These are phyloP conservation scores for Perca fluviatilis DNA, from an alignment of 2,113 vertebrate genomes.

Conservation along the genomic window DNA sequence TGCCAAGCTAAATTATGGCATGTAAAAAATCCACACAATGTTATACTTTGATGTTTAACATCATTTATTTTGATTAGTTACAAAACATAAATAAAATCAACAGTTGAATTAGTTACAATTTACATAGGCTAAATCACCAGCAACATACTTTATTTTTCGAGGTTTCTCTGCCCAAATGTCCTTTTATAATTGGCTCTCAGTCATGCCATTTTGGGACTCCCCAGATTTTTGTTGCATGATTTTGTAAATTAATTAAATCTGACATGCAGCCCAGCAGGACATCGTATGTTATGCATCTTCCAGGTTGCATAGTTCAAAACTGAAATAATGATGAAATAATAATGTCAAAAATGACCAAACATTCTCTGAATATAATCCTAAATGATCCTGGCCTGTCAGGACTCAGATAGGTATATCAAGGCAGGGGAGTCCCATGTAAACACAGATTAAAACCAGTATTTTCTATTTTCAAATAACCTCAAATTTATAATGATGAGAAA, in stretches of 20 bases:
- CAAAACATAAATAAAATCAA: slow-evolving; percentile 88
- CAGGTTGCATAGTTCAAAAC: slow-evolving; percentile 17
- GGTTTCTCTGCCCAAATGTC: slow-evolving; percentile 67
- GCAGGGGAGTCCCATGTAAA: slow-evolving; percentile 70
- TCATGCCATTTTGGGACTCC: slow-evolving; percentile 69
- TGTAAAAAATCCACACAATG: not conserved
- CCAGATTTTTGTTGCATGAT: slow-evolving; percentile 41
- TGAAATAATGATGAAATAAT: slow-evolving; percentile 2
- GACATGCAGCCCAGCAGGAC: slow-evolving; percentile 21
- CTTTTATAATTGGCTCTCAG: slow-evolving; percentile 71
- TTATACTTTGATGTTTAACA: slow-evolving; percentile 75
- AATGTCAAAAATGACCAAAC: slow-evolving; percentile 24
- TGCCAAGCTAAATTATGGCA: not conserved
- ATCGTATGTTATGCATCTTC: not conserved
- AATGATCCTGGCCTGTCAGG: slow-evolving; percentile 35
- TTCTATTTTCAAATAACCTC: slow-evolving; percentile 76
- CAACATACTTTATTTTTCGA: slow-evolving; percentile 73
- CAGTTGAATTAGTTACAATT: slow-evolving; percentile 84
- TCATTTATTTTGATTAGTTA: slow-evolving; percentile 88
- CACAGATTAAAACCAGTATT: slow-evolving; percentile 75
- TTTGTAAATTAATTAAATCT: slow-evolving; percentile 28
- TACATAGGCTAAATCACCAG: slow-evolving; percentile 83
- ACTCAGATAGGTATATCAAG: slow-evolving; percentile 47
- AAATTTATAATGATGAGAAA: slow-evolving; percentile 76
- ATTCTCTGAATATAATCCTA: slow-evolving; percentile 12